Percentiles rank a stretch among this genome's conserved stretches.
phyloP scores from a whole-genome alignment of 2,888 invertebrate genomes.

The Callimorpha dominula region DNA sequence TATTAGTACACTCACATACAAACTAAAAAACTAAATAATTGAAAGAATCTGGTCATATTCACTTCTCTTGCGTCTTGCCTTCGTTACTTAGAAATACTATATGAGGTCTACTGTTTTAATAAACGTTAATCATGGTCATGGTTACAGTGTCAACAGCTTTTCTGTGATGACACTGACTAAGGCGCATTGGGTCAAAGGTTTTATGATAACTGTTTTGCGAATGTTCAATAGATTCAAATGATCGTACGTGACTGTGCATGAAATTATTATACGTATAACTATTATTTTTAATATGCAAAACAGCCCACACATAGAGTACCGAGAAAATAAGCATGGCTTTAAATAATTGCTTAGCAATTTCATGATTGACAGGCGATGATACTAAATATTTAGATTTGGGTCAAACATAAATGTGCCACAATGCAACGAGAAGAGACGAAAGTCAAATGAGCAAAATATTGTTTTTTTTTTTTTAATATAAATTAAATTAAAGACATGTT shows the following conservation, averaged over 20 bases:
- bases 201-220: constrained; percentile 14
- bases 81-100: constrained; percentile 54
- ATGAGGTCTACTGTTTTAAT: constrained; percentile 60
- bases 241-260: constrained; percentile 29
- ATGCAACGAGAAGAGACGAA: too few relatives aligned
- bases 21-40: constrained; percentile 17
- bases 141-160: constrained; percentile 57
- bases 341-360: neutral
- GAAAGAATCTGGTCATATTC: constrained; percentile 2
- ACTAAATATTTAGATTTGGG: neutral
- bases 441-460: too few relatives aligned
- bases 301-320: neutral
- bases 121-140: constrained; percentile 62
- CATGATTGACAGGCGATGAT: neutral
- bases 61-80: constrained; percentile 32
- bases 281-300: constrained; percentile 7
- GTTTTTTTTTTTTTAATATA: too few relatives aligned
- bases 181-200: constrained; percentile 36
- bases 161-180: constrained; percentile 46
- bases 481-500: too few relatives aligned
- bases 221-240: constrained; percentile 21
- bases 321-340: neutral
- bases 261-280: neutral
- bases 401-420: neutral
- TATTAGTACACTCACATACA: constrained; percentile 25